phyloP scores from a whole-genome alignment of 2,797 vertebrate genomes.

The Sebastes steindachneri region DNA sequence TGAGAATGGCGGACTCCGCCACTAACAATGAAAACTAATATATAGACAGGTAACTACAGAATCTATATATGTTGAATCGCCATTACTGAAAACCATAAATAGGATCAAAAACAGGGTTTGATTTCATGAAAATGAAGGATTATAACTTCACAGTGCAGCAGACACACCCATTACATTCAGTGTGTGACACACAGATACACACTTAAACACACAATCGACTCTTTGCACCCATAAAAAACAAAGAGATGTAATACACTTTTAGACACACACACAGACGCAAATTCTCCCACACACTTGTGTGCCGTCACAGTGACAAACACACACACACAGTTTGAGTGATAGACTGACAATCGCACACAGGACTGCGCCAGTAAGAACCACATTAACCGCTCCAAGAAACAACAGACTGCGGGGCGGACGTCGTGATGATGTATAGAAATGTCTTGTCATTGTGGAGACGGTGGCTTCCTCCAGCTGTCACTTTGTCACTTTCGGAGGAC shows the following conservation, averaged over 20 bases:
- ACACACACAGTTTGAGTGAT: slow-evolving; percentile 25
- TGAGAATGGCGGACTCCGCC: background rate
- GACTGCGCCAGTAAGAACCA: slow-evolving; percentile 18
- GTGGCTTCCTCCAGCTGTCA: slow-evolving; percentile 34
- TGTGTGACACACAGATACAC: background rate
- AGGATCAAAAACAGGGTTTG: background rate
- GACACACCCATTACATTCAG: background rate
- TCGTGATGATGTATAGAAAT: slow-evolving; percentile 45
- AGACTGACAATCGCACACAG: slow-evolving; percentile 20
- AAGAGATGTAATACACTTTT: background rate
- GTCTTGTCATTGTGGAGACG: slow-evolving; percentile 18
- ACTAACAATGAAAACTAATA: background rate
- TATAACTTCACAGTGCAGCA: background rate
- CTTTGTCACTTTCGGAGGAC: slow-evolving; percentile 40
- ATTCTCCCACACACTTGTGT: background rate
- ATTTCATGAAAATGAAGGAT: background rate
- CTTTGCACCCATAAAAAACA: background rate
- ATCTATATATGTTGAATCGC: background rate
- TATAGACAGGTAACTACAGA: background rate
- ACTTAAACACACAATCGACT: background rate
- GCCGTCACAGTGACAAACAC: slow-evolving; percentile 31
- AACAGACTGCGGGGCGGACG: slow-evolving; percentile 23
- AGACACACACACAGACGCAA: background rate
- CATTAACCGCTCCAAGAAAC: slow-evolving; percentile 52
- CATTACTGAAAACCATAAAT: background rate